These are phyloP conservation scores for Neelides folsomi DNA, from an alignment of 2,888 invertebrate genomes.

Conservation along the genomic window DNA sequence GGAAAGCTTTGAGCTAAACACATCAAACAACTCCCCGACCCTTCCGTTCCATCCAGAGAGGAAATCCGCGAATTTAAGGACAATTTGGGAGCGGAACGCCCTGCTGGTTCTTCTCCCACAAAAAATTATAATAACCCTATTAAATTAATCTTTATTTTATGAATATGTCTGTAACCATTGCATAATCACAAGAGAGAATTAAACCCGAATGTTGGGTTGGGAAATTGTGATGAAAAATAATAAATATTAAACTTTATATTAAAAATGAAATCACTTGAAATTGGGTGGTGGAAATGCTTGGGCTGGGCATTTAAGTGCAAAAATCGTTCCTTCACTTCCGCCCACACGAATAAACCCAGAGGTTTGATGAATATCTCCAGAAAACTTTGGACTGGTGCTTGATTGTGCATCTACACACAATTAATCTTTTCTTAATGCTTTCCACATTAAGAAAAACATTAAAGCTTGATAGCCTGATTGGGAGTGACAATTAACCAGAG, in stretches of 20 bases:
- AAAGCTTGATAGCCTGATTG: too few relatives aligned
- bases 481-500: too few relatives aligned
- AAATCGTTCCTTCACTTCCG: constrained; percentile 32
- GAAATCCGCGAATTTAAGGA: constrained; percentile 34
- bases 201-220: constrained; percentile 13
- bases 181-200: too few relatives aligned
- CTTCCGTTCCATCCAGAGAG: constrained; percentile 3
- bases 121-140: background rate
- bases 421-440: too few relatives aligned
- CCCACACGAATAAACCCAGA: too few relatives aligned
- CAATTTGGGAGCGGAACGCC: constrained; percentile 54
- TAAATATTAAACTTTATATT: constrained; percentile 13
- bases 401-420: constrained; percentile 37
- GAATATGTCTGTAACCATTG: too few relatives aligned
- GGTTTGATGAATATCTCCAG: constrained; percentile 34
- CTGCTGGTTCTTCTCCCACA: constrained; percentile 51
- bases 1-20: constrained; percentile 12
- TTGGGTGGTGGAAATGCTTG: constrained; percentile 57
- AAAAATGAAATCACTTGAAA: constrained; percentile 49
- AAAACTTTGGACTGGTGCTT: constrained; percentile 38
- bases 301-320: constrained; percentile 55
- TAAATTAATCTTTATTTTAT: background rate
- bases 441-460: too few relatives aligned
- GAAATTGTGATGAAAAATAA: background rate
- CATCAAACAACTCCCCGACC: constrained; percentile 3